Base-by-base conservation (phyloP, 2,888 invertebrate genomes). In the Urechis unicinctus region DNA sequence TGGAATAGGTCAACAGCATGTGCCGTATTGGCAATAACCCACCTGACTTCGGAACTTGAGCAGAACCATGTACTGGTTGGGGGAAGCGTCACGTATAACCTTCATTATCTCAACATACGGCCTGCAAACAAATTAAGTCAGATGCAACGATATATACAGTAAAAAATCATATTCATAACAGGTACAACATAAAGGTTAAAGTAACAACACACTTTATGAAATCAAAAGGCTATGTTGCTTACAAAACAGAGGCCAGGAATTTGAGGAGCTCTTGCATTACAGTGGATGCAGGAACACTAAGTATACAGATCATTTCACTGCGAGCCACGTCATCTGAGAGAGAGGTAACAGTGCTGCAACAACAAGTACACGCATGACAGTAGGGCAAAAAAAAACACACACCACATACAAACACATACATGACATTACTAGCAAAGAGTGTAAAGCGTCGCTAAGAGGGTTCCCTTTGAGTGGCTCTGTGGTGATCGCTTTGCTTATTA, bases 31-130 rank as follows among this genome's bases (percentile, higher is more conserved):
- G n/a, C n/a, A n/a, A n/a, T 36, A 22, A 36, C 62, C 65, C 65
- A 82, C 82, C 78, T 83, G 82, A 54, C 71, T 74, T 61, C 78
- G 79, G 69, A 86, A 95, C 82, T 91, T 94, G 41, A 98, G 81
- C 26, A 99, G 80, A 45, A 93, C 91, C 96, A 98, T 97, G 73
- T 96, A 99, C 75, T 95, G 94, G 79, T 97, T 96, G 0, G 95
- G 93, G 21, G 82, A 80, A 24, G 86, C 85, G 53, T 91, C 91
- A 25, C 94, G 82, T 48, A 99, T 85, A 50, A 99, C 92, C 62
- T 93, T 84, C 65, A 97, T 89, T 73, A 91, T 88, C 57, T 90
- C 87, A 41, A 97, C 88, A 72, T 89, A 88, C 49, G 87, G 84
- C 73, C 91, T 76, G 56, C 26, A 61, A 52, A n/a, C 48, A 46